Evolutionary conservation across 2,113 vertebrate species (phyloP), one percentile per base, ranked within the genome.

Genomic region (Sarotherodon lohbergeri): DNA sequence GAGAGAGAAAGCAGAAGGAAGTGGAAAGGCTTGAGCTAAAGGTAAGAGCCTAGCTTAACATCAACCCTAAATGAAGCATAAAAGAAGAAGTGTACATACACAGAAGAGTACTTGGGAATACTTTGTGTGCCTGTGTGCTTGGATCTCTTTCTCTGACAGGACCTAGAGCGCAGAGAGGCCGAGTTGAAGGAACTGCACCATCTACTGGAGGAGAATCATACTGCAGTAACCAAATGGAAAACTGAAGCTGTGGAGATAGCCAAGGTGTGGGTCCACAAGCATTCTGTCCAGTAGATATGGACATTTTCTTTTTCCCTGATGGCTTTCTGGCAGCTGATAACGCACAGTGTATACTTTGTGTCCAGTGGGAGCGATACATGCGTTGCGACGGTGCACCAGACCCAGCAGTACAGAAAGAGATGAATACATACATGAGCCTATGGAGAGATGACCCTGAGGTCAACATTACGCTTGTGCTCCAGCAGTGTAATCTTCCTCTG

Each of bases 321-420:
- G n/a, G 11, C 24, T 57, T 54, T 50, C 4, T 48, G 17, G 9
- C 27, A 19, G 12, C 22, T 48, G 14, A 73, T 56, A 73, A 87
- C 5, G 14, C 4, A 2, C 16, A 50, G 50, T 32, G 13, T 76
- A 3, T 86, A 57, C 11, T 93, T 80, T 87, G n/a, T 82, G 48
- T 81, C 10, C 82, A 99, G 99, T 99, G 98, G 98, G 93, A 97
- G 10, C 97, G 95, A 34, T 99, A 98, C 92, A 95, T 97, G 86
- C 41, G 83, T 1, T 99, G 97, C 84, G 97, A 98, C 32, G 97
- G 96, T 16, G 96, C n/a, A 39, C 98, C 99, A n/a, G 97, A 99
- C 80, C 97, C 98, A n/a, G 89, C 95, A 1, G 16, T 96, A 1
- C 91, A 95, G 27, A 95, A 89, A 55, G 98, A 99, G 61, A 96